Conservation (phyloP, 2,797 vertebrate genomes). For the Mus spretus region DNA sequence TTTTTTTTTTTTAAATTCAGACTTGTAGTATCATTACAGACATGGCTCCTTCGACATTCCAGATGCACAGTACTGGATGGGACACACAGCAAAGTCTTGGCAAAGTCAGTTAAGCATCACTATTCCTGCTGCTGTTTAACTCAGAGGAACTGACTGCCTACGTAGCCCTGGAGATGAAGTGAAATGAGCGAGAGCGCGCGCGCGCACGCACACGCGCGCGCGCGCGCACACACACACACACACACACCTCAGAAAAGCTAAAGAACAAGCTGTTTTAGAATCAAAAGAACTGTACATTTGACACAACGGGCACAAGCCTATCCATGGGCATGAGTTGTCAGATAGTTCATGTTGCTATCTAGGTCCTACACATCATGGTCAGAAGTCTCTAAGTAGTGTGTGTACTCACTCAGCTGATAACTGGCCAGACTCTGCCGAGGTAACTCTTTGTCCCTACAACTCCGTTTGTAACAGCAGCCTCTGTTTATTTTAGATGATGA, state of each 20-base stretch:
- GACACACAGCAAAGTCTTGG: neutral
- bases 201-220: too few relatives aligned
- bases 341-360: neutral
- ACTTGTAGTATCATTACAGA: neutral
- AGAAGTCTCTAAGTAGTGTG: neutral
- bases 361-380: neutral
- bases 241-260: neutral
- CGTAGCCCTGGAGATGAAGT: neutral
- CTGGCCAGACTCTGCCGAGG: neutral
- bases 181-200: neutral
- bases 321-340: neutral
- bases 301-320: neutral
- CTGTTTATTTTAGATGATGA: constrained; percentile 57
- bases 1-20: constrained; percentile 27
- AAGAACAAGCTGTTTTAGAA: constrained; percentile 36
- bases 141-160: neutral
- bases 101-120: neutral
- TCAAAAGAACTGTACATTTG: neutral
- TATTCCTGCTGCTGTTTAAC: constrained; percentile 18
- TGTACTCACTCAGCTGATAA: neutral
- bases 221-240: neutral
- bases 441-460: neutral
- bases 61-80: neutral
- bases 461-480: neutral
- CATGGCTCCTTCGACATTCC: neutral